These are phyloP conservation scores for Ammodytes dubius DNA, from an alignment of 2,113 vertebrate genomes.

Conservation along the genomic window DNA sequence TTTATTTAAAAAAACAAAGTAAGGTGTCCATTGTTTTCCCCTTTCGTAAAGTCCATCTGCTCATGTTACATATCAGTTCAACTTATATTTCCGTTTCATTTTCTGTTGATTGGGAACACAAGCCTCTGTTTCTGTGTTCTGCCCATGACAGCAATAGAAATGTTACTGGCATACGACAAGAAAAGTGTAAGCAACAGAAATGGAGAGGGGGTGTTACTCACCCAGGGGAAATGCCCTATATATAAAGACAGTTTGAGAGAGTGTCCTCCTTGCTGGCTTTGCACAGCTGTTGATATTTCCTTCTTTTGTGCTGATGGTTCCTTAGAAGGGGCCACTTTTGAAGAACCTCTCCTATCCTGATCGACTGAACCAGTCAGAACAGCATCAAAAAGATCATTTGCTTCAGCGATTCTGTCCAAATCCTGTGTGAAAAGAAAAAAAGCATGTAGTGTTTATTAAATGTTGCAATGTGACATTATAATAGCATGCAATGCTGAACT, in stretches of 20 bases:
- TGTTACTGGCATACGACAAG: not conserved
- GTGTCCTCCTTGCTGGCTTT: constrained; percentile 83
- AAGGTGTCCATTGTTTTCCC: not conserved
- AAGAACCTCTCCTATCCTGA: constrained; percentile 67
- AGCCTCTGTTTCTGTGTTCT: not conserved
- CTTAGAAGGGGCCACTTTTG: constrained; percentile 49
- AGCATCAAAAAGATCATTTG: constrained; percentile 94
- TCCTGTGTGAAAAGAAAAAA: constrained; percentile 79
- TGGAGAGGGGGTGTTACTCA: constrained; percentile 75
- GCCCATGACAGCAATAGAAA: not conserved
- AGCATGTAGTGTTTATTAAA: not conserved
- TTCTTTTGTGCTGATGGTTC: constrained; percentile 75
- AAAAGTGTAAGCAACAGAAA: not conserved
- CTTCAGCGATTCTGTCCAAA: constrained; percentile 89
- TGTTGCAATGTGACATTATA: not conserved
- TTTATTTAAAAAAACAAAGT: not conserved
- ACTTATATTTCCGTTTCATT: not conserved
- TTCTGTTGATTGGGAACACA: not conserved
- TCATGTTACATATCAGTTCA: not conserved
- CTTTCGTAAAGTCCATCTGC: not conserved
- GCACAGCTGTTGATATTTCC: constrained; percentile 82
- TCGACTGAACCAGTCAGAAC: constrained; percentile 90
- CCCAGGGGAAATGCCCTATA: constrained; percentile 96
- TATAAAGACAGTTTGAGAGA: constrained; percentile 87
- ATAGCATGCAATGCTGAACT: no score